Conservation (phyloP, 2,888 invertebrate genomes). For the Zygaena filipendulae region DNA sequence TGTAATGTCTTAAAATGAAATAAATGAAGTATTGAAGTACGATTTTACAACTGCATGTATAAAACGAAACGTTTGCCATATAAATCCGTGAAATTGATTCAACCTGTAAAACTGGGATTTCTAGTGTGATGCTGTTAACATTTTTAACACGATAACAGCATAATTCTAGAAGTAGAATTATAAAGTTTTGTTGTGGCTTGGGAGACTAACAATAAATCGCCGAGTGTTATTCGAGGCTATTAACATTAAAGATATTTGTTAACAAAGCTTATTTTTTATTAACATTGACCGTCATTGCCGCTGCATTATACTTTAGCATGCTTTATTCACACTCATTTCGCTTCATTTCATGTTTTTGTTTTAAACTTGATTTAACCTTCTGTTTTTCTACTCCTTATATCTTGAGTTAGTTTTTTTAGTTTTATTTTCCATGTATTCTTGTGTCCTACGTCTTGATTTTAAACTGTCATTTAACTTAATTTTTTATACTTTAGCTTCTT, state of each 20-base stretch:
- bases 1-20: too few relatives aligned
- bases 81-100: too few relatives aligned
- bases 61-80: too few relatives aligned
- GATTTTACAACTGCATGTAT: too few relatives aligned
- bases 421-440: slow-evolving; percentile 10
- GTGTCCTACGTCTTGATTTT: too few relatives aligned
- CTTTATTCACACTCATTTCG: slow-evolving; percentile 22
- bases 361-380: slow-evolving; percentile 13
- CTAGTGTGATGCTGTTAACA: too few relatives aligned
- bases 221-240: slow-evolving; percentile 26
- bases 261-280: slow-evolving; percentile 31
- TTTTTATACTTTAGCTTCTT: slow-evolving; percentile 34
- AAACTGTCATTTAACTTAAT: slow-evolving; percentile 11
- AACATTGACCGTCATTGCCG: slow-evolving; percentile 48
- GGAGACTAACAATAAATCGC: slow-evolving; percentile 40
- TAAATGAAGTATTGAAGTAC: too few relatives aligned
- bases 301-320: slow-evolving; percentile 47
- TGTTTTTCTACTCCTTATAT: slow-evolving; percentile 21
- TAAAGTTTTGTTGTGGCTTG: slow-evolving; percentile 67
- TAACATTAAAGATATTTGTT: too few relatives aligned
- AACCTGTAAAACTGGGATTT: too few relatives aligned
- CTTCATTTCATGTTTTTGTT: slow-evolving; percentile 20
- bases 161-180: too few relatives aligned
- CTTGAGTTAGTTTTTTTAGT: slow-evolving; percentile 12
- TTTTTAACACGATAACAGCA: slow-evolving; percentile 23